Conservation (phyloP, 2,888 invertebrate species). For the Clusia tigrina region DNA sequence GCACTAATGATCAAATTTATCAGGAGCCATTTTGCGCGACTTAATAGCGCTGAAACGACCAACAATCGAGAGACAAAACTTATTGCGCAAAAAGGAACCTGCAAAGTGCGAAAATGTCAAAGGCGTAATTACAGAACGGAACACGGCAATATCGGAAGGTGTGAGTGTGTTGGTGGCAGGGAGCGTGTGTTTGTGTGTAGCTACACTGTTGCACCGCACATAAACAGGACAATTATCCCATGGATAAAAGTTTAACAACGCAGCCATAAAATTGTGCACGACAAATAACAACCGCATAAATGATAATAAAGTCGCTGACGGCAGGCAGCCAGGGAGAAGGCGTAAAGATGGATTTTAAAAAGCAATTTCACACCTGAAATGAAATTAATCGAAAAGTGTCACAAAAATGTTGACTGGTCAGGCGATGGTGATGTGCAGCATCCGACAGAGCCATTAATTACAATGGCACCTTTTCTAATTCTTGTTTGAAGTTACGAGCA, state of each 20-base stretch:
- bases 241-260: background rate
- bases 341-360: background rate
- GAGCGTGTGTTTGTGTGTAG: background rate
- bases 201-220: background rate
- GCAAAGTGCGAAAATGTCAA: background rate
- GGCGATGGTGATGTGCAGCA: no score
- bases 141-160: background rate
- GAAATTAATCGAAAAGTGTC: conserved; percentile 40
- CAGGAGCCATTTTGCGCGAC: background rate
- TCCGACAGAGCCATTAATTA: no score
- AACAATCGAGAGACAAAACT: background rate
- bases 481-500: no score
- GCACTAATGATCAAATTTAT: background rate
- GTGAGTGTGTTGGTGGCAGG: background rate
- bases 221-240: no score
- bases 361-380: conserved; percentile 54
- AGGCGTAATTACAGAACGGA: background rate
- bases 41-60: background rate
- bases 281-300: no score
- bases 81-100: background rate
- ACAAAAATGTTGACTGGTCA: conserved; percentile 16
- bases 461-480: no score
- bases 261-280: no score
- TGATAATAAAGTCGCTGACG: no score
- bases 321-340: background rate